Conservation (phyloP, 2,888 invertebrate genomes). For the Punctoribates punctum region DNA sequence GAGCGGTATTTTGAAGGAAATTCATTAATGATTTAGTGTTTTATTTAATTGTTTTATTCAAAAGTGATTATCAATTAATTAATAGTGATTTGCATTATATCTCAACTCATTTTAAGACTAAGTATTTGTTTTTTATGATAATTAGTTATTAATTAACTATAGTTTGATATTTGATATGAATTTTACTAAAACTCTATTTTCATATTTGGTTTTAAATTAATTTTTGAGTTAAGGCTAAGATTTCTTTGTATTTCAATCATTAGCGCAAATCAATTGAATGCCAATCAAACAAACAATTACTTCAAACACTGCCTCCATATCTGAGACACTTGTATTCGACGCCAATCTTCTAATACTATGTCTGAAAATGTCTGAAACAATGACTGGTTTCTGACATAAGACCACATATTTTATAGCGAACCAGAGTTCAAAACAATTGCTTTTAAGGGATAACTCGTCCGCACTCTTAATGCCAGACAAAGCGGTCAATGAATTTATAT, state of each 20-base stretch:
- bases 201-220: neutral
- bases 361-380: neutral
- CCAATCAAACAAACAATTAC: conserved; percentile 13
- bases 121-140: too few relatives aligned
- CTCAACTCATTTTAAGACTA: too few relatives aligned
- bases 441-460: neutral
- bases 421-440: neutral
- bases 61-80: neutral
- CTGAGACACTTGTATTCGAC: neutral
- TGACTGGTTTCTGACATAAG: neutral
- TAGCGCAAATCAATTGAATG: conserved; percentile 29
- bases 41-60: neutral
- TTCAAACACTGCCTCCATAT: conserved; percentile 11
- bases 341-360: neutral
- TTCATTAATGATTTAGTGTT: neutral
- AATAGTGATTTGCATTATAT: neutral
- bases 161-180: neutral
- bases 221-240: conserved; percentile 15
- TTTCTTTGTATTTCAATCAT: conserved; percentile 31
- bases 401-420: neutral
- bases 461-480: neutral
- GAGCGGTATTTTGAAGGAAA: neutral
- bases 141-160: too few relatives aligned
- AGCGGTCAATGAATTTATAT: neutral
- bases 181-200: neutral